Percentiles rank a stretch among this genome's conserved stretches.
phyloP scores from a whole-genome alignment of 1,140 invertebrate species.

The Thalassaphorura encarpata region DNA sequence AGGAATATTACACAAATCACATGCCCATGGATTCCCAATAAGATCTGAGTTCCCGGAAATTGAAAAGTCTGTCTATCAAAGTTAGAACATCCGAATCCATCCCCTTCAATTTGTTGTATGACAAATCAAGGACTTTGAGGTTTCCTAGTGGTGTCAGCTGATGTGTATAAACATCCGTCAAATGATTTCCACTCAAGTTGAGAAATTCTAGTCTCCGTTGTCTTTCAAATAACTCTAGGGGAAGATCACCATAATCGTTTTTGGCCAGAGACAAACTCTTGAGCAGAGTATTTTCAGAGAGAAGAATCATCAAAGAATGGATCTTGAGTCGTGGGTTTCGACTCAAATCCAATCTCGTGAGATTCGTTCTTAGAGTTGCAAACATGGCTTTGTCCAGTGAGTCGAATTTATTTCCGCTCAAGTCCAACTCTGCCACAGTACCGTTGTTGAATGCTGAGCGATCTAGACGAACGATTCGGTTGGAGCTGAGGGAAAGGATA shows the following conservation, averaged over 20 bases:
- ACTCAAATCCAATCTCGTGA: slow-evolving; percentile 25
- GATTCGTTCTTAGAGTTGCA: slow-evolving; percentile 10
- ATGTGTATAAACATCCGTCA: slow-evolving; percentile 22
- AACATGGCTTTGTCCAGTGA: slow-evolving; percentile 27
- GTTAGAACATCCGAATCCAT: slow-evolving; percentile 19
- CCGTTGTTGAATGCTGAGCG: slow-evolving; percentile 46
- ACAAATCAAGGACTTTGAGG: slow-evolving; percentile 23
- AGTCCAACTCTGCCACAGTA: slow-evolving; percentile 46
- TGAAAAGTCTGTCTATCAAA: slow-evolving; percentile 15
- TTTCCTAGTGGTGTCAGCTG: slow-evolving; percentile 16
- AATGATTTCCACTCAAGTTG: slow-evolving; percentile 25
- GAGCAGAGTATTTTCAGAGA: slow-evolving; percentile 21
- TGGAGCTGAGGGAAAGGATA: slow-evolving; percentile 52
- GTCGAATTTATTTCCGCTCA: slow-evolving; percentile 33
- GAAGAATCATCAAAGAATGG: slow-evolving; percentile 11
- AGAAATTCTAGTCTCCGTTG: slow-evolving; percentile 18
- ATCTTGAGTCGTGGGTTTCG: slow-evolving; percentile 24
- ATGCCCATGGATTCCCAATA: slow-evolving; percentile 25
- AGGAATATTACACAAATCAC: slow-evolving; percentile 29
- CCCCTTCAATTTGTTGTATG: slow-evolving; percentile 23
- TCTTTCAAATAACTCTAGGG: slow-evolving; percentile 25
- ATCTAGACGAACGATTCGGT: slow-evolving; percentile 48
- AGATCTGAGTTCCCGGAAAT: slow-evolving; percentile 19
- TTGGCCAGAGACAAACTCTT: slow-evolving; percentile 18
- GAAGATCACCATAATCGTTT: slow-evolving; percentile 26